These are phyloP conservation scores for Machimus atricapillus DNA, from an alignment of 2,888 invertebrate genomes.

Conservation along the genomic window DNA sequence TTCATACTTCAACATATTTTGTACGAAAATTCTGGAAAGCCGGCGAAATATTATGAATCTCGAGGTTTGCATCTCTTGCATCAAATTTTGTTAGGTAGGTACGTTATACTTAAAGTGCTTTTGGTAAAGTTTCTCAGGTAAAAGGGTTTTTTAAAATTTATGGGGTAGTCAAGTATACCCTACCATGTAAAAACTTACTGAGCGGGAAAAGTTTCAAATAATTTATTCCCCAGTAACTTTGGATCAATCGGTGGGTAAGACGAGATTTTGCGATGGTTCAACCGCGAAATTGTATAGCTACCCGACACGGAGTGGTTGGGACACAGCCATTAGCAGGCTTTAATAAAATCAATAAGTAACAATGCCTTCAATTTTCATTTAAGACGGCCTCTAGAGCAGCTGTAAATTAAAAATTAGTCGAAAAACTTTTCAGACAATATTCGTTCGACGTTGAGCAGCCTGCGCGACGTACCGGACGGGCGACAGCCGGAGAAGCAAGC, in stretches of 20 bases:
- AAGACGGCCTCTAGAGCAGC: neutral
- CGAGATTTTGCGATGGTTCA: neutral
- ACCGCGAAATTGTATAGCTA: neutral
- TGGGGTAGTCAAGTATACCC: neutral
- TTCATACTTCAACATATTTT: neutral
- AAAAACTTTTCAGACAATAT: conserved; percentile 35
- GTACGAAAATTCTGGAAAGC: neutral
- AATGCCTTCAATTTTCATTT: neutral
- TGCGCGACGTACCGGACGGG: neutral
- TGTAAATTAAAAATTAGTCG: conserved; percentile 26
- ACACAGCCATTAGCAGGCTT: neutral
- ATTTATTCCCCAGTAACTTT: neutral
- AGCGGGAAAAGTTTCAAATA: neutral
- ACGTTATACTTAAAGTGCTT: neutral
- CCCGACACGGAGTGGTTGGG: neutral
- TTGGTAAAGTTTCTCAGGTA: neutral
- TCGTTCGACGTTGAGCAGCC: neutral
- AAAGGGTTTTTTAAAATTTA: neutral
- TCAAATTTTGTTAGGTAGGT: neutral
- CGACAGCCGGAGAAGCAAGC: neutral
- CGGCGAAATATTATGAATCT: neutral
- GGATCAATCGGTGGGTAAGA: neutral
- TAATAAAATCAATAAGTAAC: conserved; percentile 9
- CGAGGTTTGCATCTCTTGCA: neutral
- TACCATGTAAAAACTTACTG: neutral